Conservation (phyloP, 2,113 vertebrate species). For the Actinemys pallida region DNA sequence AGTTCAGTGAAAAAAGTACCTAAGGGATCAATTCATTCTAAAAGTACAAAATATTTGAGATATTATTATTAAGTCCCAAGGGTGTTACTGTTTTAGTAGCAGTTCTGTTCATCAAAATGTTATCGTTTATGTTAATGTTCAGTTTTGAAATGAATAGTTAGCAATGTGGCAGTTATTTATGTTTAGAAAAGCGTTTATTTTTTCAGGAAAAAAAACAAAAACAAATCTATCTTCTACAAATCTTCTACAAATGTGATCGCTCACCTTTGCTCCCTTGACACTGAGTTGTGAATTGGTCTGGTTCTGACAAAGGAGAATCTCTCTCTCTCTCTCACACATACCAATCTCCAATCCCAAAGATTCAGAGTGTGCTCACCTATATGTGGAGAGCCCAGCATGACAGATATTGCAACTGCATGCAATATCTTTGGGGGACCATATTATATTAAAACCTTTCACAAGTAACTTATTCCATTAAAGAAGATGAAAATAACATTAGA, state of each 20-base stretch:
- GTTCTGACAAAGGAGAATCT: not conserved
- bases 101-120: not conserved
- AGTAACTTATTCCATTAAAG: not conserved
- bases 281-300: not conserved
- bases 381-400: not conserved
- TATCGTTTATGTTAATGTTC: not conserved
- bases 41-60: slow-evolving; percentile 2
- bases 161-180: not conserved
- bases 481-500: not conserved
- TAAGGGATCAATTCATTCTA: not conserved
- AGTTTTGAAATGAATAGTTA: not conserved
- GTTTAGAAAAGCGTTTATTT: not conserved
- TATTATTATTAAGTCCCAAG: not conserved
- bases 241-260: not conserved
- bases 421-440: not conserved
- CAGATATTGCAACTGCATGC: not conserved
- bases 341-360: not conserved
- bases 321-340: not conserved
- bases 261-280: not conserved
- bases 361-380: not conserved
- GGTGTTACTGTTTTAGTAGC: not conserved
- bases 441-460: not conserved
- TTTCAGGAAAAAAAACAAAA: not conserved
- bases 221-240: not conserved
- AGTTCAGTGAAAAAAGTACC: slow-evolving; percentile 16